phyloP scores from a whole-genome alignment of 1,140 invertebrate species.

The Drosophila pseudoobscura region DNA sequence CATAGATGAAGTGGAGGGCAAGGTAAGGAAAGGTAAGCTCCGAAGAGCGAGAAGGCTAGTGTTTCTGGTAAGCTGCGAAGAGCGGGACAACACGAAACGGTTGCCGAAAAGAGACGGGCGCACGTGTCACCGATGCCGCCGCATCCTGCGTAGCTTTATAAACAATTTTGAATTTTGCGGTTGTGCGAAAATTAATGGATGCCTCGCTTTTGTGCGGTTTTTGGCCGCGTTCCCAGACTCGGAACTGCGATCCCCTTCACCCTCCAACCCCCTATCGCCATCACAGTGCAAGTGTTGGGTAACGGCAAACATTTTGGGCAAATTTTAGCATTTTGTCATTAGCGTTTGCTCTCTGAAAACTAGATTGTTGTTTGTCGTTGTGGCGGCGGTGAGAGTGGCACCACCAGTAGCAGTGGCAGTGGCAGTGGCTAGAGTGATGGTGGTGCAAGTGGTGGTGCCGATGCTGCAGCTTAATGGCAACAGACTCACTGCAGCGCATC shows the following conservation, averaged over 20 bases:
- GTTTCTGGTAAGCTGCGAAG: not conserved
- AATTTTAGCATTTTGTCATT: slow-evolving; percentile 80
- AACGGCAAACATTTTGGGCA: slow-evolving; percentile 33
- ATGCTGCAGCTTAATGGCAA: slow-evolving; percentile 53
- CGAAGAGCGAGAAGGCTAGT: too few relatives aligned
- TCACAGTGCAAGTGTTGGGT: too few relatives aligned
- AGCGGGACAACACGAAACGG: slow-evolving; percentile 15
- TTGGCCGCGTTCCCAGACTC: slow-evolving; percentile 58
- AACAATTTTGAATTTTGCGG: slow-evolving; percentile 82
- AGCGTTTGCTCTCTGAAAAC: slow-evolving; percentile 72
- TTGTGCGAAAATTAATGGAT: slow-evolving; percentile 81
- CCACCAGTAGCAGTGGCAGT: too few relatives aligned
- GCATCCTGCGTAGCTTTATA: slow-evolving; percentile 79
- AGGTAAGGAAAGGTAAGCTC: too few relatives aligned
- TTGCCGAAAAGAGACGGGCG: slow-evolving; percentile 31
- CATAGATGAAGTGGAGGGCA: too few relatives aligned
- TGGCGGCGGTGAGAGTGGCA: slow-evolving; percentile 27
- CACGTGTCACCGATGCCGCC: slow-evolving; percentile 71
- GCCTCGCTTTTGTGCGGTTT: slow-evolving; percentile 80
- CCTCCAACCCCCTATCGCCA: not conserved
- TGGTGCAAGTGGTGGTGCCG: slow-evolving; percentile 16
- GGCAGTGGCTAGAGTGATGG: slow-evolving; percentile 1
- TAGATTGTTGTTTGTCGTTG: slow-evolving; percentile 76
- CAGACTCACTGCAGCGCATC: not conserved
- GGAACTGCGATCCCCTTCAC: not conserved